Percentiles rank a stretch among this genome's conserved stretches.
phyloP scores from a whole-genome alignment of 2,113 vertebrate species.

The Eretmochelys imbricata region DNA sequence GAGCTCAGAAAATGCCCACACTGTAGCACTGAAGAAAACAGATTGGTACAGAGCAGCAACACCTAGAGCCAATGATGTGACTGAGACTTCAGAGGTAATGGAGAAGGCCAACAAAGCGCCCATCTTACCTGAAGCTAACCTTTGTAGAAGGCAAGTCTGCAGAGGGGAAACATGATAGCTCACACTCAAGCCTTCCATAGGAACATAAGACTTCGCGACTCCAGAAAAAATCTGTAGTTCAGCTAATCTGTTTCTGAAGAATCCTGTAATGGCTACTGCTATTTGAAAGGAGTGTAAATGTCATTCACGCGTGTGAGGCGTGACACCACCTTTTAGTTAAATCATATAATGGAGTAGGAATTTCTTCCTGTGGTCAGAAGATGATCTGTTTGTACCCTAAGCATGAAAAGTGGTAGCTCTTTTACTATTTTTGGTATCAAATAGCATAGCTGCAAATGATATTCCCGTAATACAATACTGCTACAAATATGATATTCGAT shows the following conservation, averaged over 20 bases:
- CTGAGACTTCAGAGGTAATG: background rate
- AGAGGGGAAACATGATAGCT: background rate
- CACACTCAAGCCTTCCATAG: background rate
- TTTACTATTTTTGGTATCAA: background rate
- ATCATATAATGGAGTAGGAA: background rate
- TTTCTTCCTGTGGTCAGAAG: background rate
- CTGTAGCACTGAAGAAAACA: background rate
- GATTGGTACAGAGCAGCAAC: background rate
- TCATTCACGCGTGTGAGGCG: background rate
- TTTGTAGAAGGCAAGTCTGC: background rate
- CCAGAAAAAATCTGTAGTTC: background rate
- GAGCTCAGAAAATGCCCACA: background rate
- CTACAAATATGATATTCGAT: background rate
- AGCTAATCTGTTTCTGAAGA: background rate
- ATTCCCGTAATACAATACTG: background rate
- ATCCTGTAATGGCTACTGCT: too few species aligned
- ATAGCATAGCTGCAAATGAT: constrained; percentile 9
- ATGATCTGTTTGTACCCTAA: background rate
- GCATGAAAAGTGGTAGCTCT: constrained; percentile 5
- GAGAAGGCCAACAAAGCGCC: background rate
- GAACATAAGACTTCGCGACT: background rate
- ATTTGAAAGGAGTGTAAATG: background rate
- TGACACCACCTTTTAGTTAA: background rate
- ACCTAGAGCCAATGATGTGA: background rate
- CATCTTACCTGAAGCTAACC: background rate